Conservation (phyloP, 2,797 vertebrate species). For the Bufotes viridis region DNA sequence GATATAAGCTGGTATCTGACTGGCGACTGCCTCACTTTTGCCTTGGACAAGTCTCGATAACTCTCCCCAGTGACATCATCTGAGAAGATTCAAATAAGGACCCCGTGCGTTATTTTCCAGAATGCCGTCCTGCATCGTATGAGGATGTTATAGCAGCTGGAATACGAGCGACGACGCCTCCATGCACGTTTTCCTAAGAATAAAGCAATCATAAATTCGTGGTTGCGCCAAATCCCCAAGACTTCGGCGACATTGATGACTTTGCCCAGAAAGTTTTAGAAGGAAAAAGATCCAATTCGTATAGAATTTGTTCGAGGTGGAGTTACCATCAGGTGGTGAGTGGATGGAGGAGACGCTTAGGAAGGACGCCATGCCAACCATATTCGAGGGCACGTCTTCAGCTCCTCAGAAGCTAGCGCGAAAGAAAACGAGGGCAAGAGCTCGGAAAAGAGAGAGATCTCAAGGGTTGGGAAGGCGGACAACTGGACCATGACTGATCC, state of each 20-base stretch:
- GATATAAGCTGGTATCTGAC: too few species aligned
- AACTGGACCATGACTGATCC: neutral
- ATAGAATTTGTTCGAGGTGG: neutral
- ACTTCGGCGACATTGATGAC: neutral
- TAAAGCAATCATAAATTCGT: neutral
- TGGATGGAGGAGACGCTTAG: neutral
- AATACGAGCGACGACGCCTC: neutral
- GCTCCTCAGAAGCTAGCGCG: neutral
- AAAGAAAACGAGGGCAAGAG: neutral
- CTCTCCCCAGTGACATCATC: too few species aligned
- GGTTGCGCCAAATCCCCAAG: neutral
- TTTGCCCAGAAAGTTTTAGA: slow-evolving; percentile 1
- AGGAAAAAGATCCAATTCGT: neutral
- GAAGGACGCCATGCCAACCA: neutral
- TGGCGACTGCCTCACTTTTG: too few species aligned
- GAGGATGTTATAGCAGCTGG: neutral
- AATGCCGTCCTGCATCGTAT: neutral
- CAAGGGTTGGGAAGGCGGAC: neutral
- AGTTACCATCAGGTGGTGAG: neutral
- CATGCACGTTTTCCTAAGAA: neutral
- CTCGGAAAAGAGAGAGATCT: neutral
- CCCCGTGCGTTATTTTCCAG: neutral
- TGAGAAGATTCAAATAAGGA: too few species aligned
- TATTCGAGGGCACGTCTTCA: neutral
- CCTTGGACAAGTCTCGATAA: too few species aligned